Evolutionary conservation across 2,113 vertebrate species (phyloP).

Genomic region (Ictalurus punctatus): DNA sequence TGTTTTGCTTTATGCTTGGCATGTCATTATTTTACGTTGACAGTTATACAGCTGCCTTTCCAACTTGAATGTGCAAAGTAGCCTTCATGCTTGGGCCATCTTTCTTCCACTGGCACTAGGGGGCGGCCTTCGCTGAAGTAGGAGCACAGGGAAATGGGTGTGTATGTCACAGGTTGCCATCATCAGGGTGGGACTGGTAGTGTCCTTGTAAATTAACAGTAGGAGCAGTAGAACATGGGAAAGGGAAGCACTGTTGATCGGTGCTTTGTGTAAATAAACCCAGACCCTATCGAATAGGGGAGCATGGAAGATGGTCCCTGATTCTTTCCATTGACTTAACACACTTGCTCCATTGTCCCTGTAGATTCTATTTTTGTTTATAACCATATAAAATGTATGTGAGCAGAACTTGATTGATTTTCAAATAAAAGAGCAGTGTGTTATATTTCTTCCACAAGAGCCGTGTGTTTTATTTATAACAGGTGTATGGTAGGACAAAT

Average conservation of each 20-base stretch:
- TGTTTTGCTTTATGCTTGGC: constrained; percentile 91
- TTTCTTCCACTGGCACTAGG: constrained; percentile 70
- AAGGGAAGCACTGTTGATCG: constrained; percentile 88
- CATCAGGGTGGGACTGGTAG: constrained; percentile 57
- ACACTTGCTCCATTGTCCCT: constrained; percentile 91
- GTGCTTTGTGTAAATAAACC: constrained; percentile 88
- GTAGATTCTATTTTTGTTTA: constrained; percentile 98
- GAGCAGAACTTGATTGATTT: constrained; percentile 89
- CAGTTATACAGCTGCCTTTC: constrained; percentile 82
- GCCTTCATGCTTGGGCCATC: constrained; percentile 84
- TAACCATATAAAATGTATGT: constrained; percentile 79
- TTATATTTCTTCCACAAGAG: constrained; percentile 89
- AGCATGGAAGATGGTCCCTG: constrained; percentile 78
- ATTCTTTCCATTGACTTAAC: constrained; percentile 85
- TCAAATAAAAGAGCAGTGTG: constrained; percentile 97
- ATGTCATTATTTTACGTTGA: constrained; percentile 90
- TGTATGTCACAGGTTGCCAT: constrained; percentile 31
- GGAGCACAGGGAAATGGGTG: background rate
- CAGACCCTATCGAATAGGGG: constrained; percentile 68
- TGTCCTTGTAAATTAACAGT: constrained; percentile 69
- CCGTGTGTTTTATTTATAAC: background rate
- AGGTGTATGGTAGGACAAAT: background rate
- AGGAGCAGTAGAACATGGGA: constrained; percentile 65
- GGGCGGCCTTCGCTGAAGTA: constrained; percentile 12
- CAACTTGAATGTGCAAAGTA: constrained; percentile 88